Percentiles rank a stretch among this genome's conserved stretches.
Conservation (phyloP, 2,797 vertebrate genomes). For the Mionectes olivaceus region DNA sequence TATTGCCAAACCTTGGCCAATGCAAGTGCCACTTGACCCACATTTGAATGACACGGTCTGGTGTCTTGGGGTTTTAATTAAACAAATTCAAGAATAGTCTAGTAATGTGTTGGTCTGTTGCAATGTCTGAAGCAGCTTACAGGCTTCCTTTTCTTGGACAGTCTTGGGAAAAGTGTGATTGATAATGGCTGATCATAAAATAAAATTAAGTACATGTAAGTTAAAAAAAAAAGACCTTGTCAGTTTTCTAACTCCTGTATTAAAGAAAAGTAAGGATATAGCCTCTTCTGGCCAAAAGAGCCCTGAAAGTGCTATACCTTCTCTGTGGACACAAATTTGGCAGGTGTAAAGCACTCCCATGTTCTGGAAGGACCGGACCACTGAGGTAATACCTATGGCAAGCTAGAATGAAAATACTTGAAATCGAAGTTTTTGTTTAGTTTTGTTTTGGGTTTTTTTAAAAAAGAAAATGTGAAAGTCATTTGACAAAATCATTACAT, state of each 20-base stretch:
- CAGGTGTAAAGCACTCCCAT: neutral
- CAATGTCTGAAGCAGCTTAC: neutral
- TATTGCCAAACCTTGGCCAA: neutral
- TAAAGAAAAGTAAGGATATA: neutral
- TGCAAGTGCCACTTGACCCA: neutral
- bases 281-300: neutral
- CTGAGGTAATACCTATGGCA: neutral
- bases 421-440: neutral
- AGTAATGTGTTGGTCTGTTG: neutral
- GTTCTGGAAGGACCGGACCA: neutral
- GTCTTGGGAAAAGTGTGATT: neutral
- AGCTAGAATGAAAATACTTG: constrained; percentile 6
- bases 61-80: neutral
- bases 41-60: neutral
- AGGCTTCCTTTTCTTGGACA: neutral
- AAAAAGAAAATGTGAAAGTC: neutral
- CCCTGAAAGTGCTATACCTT: neutral
- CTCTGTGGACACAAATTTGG: neutral
- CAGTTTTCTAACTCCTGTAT: neutral
- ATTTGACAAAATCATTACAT: constrained; percentile 12
- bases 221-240: neutral
- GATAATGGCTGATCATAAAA: neutral
- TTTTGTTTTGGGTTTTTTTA: neutral
- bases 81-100: neutral
- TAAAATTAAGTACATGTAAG: constrained; percentile 20